Conservation (phyloP, 2,888 invertebrate species). For the Sarcophaga subvicina region DNA sequence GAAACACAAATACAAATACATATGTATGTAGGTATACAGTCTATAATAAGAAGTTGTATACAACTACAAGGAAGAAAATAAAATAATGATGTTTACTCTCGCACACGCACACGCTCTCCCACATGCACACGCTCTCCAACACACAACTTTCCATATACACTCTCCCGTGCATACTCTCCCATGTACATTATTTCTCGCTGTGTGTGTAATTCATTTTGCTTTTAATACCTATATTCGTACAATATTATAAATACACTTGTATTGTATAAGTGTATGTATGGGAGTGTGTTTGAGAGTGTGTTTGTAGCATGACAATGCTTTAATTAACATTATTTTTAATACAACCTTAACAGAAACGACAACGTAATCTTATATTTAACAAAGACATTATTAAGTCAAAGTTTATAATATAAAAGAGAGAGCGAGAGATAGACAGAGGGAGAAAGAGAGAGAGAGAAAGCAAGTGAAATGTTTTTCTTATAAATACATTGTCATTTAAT, state of each 20-base stretch:
- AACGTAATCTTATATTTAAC: slow-evolving; percentile 55
- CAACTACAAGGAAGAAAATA: slow-evolving; percentile 12
- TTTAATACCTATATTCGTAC: too few relatives aligned
- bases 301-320: slow-evolving; percentile 42
- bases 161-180: neutral
- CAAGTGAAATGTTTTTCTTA: neutral
- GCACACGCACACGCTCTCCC: neutral
- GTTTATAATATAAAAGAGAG: slow-evolving; percentile 1
- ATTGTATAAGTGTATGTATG: neutral
- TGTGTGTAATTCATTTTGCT: neutral
- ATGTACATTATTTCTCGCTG: neutral
- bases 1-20: neutral
- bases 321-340: slow-evolving; percentile 60
- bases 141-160: too few relatives aligned
- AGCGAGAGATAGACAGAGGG: neutral
- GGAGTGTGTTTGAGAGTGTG: neutral
- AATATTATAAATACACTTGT: neutral
- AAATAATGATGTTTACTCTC: slow-evolving; percentile 10
- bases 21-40: neutral
- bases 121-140: neutral
- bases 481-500: slow-evolving; percentile 9
- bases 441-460: neutral
- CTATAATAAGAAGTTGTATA: neutral
- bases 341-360: slow-evolving; percentile 3
- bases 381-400: slow-evolving; percentile 63